Evolutionary conservation across 2,113 vertebrate genomes (phyloP), one percentile per base, ranked within the genome.

Genomic region (Vulpes lagopus): DNA sequence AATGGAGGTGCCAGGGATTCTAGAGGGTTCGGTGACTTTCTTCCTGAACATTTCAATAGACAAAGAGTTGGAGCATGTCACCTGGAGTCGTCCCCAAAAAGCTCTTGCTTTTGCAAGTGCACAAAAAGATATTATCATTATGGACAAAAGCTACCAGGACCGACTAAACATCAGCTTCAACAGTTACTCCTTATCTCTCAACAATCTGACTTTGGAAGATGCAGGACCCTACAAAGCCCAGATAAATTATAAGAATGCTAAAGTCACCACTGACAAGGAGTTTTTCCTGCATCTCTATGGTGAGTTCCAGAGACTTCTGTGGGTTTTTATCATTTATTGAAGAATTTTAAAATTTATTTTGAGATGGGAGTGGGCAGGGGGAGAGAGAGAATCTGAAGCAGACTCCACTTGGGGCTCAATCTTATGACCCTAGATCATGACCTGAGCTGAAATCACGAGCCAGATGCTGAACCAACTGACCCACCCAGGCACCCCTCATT

Each of bases 171-270:
- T 60, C 32, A 20, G 4, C 17, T 10, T 9, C 11, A 32, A 1
- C 69, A 69, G 32, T 35, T 93, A 60, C 22, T 97, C 91, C 30
- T 82, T 97, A 59, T 23, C 8, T 27, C 65, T 97, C 25, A 95
- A 20, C 38, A 89, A 93, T 2, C n/a, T 97, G n/a, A 95, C 19
- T 12, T n/a, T 65, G 57, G 25, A 88, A n/a, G 91, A 93, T 62
- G 76, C 30, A 43, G 96, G 95, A 64, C 3, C 15, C 38, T 97
- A 94, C 69, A n/a, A 51, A 38, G 96, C 93, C 32, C 67, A 74
- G 64, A 94, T 97, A 91, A 97, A 95, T 86, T 32, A 0, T 49
- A 76, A 73, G 22, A 35, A 82, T 60, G 73, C 25, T 64, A 0
- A 2, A 5, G 2, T 27, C 17, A 93, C 76, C 32, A 15, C 1